phyloP scores from a whole-genome alignment of 2,797 vertebrate genomes.

The Tangara arthus region DNA sequence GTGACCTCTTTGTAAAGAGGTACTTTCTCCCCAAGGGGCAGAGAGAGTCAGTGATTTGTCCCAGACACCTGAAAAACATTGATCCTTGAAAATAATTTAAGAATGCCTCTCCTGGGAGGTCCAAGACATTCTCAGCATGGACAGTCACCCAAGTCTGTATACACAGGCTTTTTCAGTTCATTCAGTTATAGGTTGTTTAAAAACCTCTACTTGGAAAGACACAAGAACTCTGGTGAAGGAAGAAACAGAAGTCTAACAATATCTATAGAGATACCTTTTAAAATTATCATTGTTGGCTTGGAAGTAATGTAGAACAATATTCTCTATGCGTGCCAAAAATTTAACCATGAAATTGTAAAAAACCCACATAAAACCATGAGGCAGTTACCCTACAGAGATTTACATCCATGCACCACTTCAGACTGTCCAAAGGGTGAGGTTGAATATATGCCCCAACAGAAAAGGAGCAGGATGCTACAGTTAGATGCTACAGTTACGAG shows the following conservation, averaged over 20 bases:
- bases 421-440: not conserved
- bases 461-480: not conserved
- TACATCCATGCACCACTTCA: not conserved
- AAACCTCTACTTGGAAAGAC: not conserved
- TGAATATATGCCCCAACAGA: not conserved
- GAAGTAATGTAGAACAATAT: not conserved
- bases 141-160: not conserved
- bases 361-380: not conserved
- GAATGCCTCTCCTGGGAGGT: not conserved
- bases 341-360: not conserved
- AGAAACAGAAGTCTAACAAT: not conserved
- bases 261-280: not conserved
- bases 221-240: not conserved
- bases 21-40: not conserved
- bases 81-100: not conserved
- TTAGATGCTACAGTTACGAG: not conserved
- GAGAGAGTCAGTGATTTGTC: not conserved
- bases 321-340: not conserved
- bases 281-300: not conserved
- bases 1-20: not conserved
- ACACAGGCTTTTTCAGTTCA: not conserved
- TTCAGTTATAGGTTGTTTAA: not conserved
- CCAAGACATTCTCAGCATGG: not conserved
- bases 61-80: not conserved
- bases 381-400: not conserved